Percentiles rank a stretch among this genome's conserved stretches.
Conservation (phyloP, 2,888 invertebrate species). For the Drosophila picticornis region DNA sequence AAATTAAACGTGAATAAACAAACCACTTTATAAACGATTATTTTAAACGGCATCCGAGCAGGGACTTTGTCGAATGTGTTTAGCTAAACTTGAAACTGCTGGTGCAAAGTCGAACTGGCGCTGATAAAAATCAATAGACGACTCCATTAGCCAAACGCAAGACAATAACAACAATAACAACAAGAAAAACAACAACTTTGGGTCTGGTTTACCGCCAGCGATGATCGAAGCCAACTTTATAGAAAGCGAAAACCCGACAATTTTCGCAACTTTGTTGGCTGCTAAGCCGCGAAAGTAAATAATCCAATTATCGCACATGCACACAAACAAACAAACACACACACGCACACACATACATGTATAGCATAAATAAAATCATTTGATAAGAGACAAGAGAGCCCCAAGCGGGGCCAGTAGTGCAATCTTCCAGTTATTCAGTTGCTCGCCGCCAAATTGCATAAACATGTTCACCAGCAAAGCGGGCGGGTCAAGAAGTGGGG, state of each 20-base stretch:
- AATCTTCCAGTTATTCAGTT: conserved; percentile 48
- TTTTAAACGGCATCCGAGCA: conserved; percentile 3
- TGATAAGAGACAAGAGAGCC: conserved; percentile 66
- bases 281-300: conserved; percentile 81
- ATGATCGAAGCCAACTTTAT: conserved; percentile 62
- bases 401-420: conserved; percentile 24
- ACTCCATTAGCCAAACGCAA: conserved; percentile 45
- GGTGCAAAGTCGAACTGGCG: conserved; percentile 45
- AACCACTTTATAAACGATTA: conserved; percentile 1
- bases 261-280: conserved; percentile 74
- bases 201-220: conserved; percentile 27
- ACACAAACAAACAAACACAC: not conserved
- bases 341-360: conserved; percentile 23
- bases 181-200: conserved; percentile 12
- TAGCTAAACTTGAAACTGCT: conserved; percentile 37
- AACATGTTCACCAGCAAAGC: conserved; percentile 59
- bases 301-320: conserved; percentile 81
- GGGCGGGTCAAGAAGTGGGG: not conserved
- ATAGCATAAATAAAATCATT: conserved; percentile 80
- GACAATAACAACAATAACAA: conserved; percentile 18
- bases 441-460: conserved; percentile 67
- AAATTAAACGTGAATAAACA: not conserved
- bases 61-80: conserved; percentile 4
- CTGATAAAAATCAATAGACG: conserved; percentile 52
- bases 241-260: conserved; percentile 78